These are phyloP conservation scores for Troides helena DNA, from an alignment of 2,888 invertebrate genomes.

Conservation along the genomic window DNA sequence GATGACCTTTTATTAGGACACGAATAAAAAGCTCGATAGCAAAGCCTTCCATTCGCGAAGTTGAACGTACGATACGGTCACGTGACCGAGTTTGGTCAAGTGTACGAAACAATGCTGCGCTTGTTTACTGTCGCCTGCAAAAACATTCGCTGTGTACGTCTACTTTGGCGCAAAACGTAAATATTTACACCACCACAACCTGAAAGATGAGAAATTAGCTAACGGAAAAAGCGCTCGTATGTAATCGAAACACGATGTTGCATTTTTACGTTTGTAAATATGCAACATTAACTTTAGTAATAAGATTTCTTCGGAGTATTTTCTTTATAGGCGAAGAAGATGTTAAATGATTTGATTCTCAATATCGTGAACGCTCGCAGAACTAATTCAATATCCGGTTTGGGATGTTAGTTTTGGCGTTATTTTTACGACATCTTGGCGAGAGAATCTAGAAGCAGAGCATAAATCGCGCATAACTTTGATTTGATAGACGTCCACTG, in stretches of 20 bases:
- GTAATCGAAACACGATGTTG: not conserved
- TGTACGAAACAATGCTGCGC: conserved; percentile 19
- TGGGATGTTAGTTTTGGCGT: too few relatives aligned
- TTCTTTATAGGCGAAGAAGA: too few relatives aligned
- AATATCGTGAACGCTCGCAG: too few relatives aligned
- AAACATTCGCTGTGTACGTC: conserved; percentile 27
- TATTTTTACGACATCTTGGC: too few relatives aligned
- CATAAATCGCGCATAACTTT: too few relatives aligned
- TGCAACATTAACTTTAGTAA: not conserved
- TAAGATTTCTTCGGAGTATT: too few relatives aligned
- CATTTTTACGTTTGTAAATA: conserved; percentile 6
- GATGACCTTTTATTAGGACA: too few relatives aligned
- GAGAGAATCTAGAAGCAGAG: too few relatives aligned
- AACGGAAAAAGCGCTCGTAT: not conserved
- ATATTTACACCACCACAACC: conserved; percentile 7
- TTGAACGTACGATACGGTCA: conserved; percentile 6
- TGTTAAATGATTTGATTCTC: too few relatives aligned
- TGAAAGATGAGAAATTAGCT: conserved; percentile 6
- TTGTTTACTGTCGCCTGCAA: conserved; percentile 22
- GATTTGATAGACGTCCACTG: too few relatives aligned
- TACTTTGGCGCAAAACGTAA: conserved; percentile 17
- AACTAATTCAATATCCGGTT: too few relatives aligned
- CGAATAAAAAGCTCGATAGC: too few relatives aligned
- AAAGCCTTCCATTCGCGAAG: not conserved
- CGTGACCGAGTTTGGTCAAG: conserved; percentile 13